Percentiles rank a stretch among this genome's conserved stretches.
Conservation (phyloP, 2,888 invertebrate genomes). For the Noctua pronuba region DNA sequence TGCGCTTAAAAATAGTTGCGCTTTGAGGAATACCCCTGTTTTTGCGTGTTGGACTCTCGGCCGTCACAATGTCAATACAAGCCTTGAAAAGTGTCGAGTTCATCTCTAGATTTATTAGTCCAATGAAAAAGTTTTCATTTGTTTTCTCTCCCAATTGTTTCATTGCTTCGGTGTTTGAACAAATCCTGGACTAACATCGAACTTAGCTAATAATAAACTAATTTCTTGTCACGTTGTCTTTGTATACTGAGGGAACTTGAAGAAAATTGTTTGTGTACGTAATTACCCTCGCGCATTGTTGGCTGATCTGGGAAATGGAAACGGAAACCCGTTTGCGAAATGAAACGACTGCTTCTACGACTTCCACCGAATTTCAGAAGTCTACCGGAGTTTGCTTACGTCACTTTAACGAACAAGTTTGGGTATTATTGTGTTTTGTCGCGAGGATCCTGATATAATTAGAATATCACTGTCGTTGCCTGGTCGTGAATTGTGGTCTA, state of each 20-base stretch:
- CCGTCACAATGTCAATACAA: background rate
- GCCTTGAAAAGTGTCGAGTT: background rate
- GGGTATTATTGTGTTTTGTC: slow-evolving; percentile 44
- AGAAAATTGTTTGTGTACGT: slow-evolving; percentile 79
- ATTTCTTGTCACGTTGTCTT: slow-evolving; percentile 71
- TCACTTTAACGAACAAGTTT: slow-evolving; percentile 50
- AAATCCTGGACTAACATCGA: slow-evolving; percentile 63
- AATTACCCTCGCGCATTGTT: slow-evolving; percentile 78
- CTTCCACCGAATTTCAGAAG: slow-evolving; percentile 53
- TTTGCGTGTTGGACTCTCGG: background rate
- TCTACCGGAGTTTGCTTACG: slow-evolving; percentile 39
- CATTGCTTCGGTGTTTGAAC: slow-evolving; percentile 61
- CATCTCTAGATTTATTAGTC: slow-evolving; percentile 3
- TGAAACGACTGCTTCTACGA: slow-evolving; percentile 68
- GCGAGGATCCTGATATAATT: slow-evolving; percentile 13
- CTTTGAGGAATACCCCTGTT: too few relatives aligned
- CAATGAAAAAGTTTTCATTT: slow-evolving; percentile 23
- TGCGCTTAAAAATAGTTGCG: too few relatives aligned
- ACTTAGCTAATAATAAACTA: slow-evolving; percentile 69
- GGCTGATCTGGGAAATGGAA: slow-evolving; percentile 75
- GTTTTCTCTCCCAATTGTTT: slow-evolving; percentile 32
- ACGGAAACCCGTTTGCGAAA: slow-evolving; percentile 74
- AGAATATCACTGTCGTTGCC: slow-evolving; percentile 27
- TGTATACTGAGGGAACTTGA: slow-evolving; percentile 65
- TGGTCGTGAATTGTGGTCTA: slow-evolving; percentile 28